Evolutionary conservation across 2,113 vertebrate genomes (phyloP).

Genomic region (Plectropomus leopardus): DNA sequence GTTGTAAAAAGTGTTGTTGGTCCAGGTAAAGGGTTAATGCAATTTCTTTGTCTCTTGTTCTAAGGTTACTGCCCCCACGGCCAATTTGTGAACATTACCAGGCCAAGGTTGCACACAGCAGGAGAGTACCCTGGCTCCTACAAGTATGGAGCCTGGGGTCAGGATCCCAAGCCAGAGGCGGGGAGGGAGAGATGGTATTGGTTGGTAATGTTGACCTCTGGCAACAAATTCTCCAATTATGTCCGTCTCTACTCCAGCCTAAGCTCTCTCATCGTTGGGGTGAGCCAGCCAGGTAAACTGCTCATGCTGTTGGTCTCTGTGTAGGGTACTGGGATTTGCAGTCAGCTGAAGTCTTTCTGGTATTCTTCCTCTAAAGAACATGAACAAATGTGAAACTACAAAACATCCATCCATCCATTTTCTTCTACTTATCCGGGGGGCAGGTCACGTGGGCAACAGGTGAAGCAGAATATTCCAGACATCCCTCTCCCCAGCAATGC

Average conservation of each 20-base stretch:
- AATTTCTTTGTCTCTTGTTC: not conserved
- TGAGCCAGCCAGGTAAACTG: slow-evolving; percentile 55
- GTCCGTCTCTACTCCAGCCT: slow-evolving; percentile 78
- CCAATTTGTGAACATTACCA: slow-evolving; percentile 62
- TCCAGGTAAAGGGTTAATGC: too few relatives aligned
- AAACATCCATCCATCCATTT: too few relatives aligned
- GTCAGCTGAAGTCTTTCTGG: too few relatives aligned
- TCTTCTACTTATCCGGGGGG: too few relatives aligned
- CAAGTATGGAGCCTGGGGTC: slow-evolving; percentile 83
- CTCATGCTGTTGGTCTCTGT: not conserved
- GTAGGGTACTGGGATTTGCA: too few relatives aligned
- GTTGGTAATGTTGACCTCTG: slow-evolving; percentile 76
- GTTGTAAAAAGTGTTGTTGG: too few relatives aligned
- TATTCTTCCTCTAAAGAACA: too few relatives aligned
- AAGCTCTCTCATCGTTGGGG: slow-evolving; percentile 75
- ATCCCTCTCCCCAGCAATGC: too few relatives aligned
- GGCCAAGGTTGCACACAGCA: slow-evolving; percentile 66
- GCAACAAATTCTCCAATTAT: slow-evolving; percentile 70
- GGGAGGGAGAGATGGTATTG: slow-evolving; percentile 83
- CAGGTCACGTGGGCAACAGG: too few relatives aligned
- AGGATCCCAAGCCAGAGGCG: slow-evolving; percentile 78
- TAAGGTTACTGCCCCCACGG: slow-evolving; percentile 78
- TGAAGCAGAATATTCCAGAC: too few relatives aligned
- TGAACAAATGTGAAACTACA: too few relatives aligned
- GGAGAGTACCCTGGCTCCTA: slow-evolving; percentile 79